Percentiles rank a stretch among this genome's conserved stretches.
Evolutionary conservation across 1,140 invertebrate genomes (phyloP).

Genomic region (Armadillidium nasatum): DNA sequence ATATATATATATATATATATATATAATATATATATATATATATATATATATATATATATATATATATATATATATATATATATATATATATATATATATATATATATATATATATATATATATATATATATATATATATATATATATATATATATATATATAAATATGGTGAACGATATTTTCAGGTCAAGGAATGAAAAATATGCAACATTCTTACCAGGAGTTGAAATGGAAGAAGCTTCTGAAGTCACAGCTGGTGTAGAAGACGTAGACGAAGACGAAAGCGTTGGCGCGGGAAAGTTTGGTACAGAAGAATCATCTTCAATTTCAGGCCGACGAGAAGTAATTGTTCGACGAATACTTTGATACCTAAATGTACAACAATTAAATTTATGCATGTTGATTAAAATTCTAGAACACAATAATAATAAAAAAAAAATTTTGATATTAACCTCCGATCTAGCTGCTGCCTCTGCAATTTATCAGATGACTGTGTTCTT

Average conservation of each 20-base stretch:
- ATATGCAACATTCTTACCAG: neutral
- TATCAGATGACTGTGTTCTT: constrained; percentile 57
- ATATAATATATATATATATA: too few relatives aligned
- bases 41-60: too few relatives aligned
- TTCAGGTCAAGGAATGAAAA: too few relatives aligned
- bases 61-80: too few relatives aligned
- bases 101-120: too few relatives aligned
- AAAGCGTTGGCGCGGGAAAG: neutral
- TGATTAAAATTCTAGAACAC: neutral
- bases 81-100: too few relatives aligned
- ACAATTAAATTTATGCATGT: neutral
- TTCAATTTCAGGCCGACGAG: constrained; percentile 49
- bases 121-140: too few relatives aligned
- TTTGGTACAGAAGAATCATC: constrained; percentile 30
- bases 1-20: too few relatives aligned
- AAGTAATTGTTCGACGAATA: constrained; percentile 75
- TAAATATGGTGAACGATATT: too few relatives aligned
- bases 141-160: too few relatives aligned
- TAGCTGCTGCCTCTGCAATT: constrained; percentile 68
- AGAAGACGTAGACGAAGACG: constrained; percentile 43
- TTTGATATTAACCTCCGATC: constrained; percentile 60
- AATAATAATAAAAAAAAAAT: neutral
- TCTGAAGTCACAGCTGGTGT: constrained; percentile 14
- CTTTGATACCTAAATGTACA: constrained; percentile 66
- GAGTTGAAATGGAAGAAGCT: neutral